Percentiles rank a stretch among this genome's conserved stretches.
Evolutionary conservation across 2,888 invertebrate species (phyloP).

Genomic region (Chalcosyrphus nemorum): DNA sequence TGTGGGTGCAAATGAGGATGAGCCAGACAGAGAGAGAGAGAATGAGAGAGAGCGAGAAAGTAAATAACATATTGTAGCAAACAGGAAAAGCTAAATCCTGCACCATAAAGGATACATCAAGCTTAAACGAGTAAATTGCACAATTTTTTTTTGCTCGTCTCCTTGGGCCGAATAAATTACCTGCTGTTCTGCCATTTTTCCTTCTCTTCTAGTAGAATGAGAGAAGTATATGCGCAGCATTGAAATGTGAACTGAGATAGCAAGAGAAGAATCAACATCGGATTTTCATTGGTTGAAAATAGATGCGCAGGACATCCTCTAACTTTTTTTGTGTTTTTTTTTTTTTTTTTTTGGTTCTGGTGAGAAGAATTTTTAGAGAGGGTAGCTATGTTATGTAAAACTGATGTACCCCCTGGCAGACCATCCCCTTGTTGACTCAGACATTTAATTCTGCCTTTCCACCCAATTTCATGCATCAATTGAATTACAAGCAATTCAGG

Average conservation of each 20-base stretch:
- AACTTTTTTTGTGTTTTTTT: background rate
- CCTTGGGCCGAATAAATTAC: background rate
- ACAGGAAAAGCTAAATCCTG: conserved; percentile 56
- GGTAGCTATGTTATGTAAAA: conserved; percentile 10
- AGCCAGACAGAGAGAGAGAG: background rate
- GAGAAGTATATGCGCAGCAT: background rate
- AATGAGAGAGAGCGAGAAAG: background rate
- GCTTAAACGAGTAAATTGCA: conserved; percentile 71
- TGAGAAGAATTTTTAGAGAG: conserved; percentile 1
- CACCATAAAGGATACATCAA: conserved; percentile 62
- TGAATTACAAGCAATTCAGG: conserved; percentile 72
- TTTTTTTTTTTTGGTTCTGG: too few species aligned
- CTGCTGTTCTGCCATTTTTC: conserved; percentile 49
- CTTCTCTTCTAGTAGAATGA: conserved; percentile 9
- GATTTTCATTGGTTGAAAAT: conserved; percentile 30
- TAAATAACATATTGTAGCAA: conserved; percentile 37
- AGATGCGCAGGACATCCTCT: conserved; percentile 59
- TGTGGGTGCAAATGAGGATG: background rate
- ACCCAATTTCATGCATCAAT: conserved; percentile 60
- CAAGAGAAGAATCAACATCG: conserved; percentile 1
- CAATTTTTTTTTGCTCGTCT: background rate
- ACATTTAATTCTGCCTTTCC: background rate
- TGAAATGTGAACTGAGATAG: background rate
- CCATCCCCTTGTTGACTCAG: background rate
- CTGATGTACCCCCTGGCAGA: background rate